phyloP scores from a whole-genome alignment of 2,113 vertebrate species.

The Diphyllodes magnificus region DNA sequence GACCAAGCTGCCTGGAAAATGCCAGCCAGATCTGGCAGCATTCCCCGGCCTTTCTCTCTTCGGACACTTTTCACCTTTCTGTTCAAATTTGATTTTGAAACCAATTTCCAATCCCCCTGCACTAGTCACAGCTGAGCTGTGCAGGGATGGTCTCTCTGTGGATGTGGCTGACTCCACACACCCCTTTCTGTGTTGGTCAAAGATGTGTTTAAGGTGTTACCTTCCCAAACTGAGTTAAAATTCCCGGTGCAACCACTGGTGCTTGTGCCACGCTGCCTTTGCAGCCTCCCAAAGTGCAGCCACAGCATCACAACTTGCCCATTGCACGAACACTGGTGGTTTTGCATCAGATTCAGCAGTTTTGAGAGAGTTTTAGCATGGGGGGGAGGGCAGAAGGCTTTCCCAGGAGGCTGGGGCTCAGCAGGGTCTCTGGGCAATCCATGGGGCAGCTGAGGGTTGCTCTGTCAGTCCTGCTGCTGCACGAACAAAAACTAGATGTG shows the following conservation, averaged over 20 bases:
- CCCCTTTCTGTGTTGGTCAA: rapidly evolving
- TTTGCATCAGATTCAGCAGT: not conserved
- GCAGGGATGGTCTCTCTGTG: not conserved
- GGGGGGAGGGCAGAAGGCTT: not conserved
- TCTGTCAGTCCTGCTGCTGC: not conserved
- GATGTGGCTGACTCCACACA: not conserved
- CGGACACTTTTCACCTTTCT: not conserved
- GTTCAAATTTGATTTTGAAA: not conserved
- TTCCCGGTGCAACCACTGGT: rapidly evolving
- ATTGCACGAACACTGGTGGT: rapidly evolving
- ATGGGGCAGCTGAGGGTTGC: not conserved
- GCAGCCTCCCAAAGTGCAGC: not conserved
- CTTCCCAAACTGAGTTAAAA: not conserved
- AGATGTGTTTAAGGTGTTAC: not conserved
- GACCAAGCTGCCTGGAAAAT: not conserved
- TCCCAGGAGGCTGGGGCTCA: not conserved
- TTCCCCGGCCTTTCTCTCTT: not conserved
- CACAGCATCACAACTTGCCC: not conserved
- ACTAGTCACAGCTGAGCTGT: not conserved
- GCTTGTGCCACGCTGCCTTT: not conserved
- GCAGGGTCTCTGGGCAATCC: not conserved
- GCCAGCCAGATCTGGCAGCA: not conserved
- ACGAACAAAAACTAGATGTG: not conserved
- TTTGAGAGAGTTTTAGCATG: not conserved
- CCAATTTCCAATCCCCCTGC: not conserved